These are phyloP conservation scores for Gastrophryne carolinensis DNA, from an alignment of 2,797 vertebrate species.

Conservation along the genomic window DNA sequence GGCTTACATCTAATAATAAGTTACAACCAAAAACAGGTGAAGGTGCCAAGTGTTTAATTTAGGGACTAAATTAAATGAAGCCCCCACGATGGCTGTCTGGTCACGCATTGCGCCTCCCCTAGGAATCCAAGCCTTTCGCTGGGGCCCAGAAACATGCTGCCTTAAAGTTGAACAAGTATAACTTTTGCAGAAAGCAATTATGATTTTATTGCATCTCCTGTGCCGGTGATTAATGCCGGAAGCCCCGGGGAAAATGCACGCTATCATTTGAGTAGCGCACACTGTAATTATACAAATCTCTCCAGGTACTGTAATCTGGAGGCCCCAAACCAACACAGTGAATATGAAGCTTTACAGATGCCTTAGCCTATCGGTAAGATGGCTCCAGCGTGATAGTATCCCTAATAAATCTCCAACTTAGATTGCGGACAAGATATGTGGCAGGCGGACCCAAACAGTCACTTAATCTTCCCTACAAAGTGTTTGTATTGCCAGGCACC, in stretches of 20 bases:
- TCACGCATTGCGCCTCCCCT: slow-evolving; percentile 33
- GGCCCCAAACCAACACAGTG: slow-evolving; percentile 73
- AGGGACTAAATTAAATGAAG: slow-evolving; percentile 42
- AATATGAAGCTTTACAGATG: slow-evolving; percentile 80
- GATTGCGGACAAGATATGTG: slow-evolving; percentile 80
- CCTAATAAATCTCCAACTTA: slow-evolving; percentile 76
- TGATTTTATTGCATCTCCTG: slow-evolving; percentile 78
- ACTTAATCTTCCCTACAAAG: slow-evolving; percentile 81
- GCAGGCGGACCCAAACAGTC: slow-evolving; percentile 74
- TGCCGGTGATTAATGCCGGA: slow-evolving; percentile 79
- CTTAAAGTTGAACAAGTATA: slow-evolving; percentile 70
- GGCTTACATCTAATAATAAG: neutral
- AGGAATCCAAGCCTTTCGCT: slow-evolving; percentile 23
- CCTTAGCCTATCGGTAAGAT: slow-evolving; percentile 83
- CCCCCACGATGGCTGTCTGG: slow-evolving; percentile 12
- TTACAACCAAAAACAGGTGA: slow-evolving; percentile 8
- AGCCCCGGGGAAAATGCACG: slow-evolving; percentile 71
- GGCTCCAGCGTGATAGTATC: slow-evolving; percentile 72
- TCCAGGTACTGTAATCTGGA: slow-evolving; percentile 80
- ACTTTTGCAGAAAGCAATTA: slow-evolving; percentile 80
- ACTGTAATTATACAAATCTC: slow-evolving; percentile 80
- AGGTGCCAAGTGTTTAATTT: neutral
- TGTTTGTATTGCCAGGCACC: slow-evolving; percentile 77
- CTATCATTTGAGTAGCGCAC: slow-evolving; percentile 75
- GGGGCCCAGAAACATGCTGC: slow-evolving; percentile 57